phyloP scores from a whole-genome alignment of 2,797 vertebrate species.

The Mormyrops boulengeri region DNA sequence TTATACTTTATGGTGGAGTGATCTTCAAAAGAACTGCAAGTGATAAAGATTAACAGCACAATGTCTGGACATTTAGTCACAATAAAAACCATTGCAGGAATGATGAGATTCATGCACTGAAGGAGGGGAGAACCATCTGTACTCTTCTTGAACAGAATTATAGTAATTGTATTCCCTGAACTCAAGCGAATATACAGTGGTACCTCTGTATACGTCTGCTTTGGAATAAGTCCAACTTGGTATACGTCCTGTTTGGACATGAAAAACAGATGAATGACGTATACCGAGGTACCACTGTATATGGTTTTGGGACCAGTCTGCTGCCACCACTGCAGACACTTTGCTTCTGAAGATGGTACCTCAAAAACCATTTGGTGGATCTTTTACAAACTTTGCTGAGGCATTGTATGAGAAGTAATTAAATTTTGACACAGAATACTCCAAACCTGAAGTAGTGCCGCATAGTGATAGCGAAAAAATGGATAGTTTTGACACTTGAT shows the following conservation, averaged over 20 bases:
- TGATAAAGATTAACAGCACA: conserved; percentile 4
- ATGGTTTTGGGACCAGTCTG: background rate
- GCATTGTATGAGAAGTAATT: background rate
- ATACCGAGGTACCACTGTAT: background rate
- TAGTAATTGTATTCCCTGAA: background rate
- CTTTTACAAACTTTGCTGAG: background rate
- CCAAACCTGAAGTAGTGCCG: background rate
- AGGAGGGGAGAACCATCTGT: background rate
- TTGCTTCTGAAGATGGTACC: background rate
- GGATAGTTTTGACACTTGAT: background rate
- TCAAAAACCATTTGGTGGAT: background rate
- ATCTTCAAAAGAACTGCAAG: background rate
- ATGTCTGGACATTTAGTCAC: background rate
- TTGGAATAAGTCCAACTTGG: too few relatives aligned
- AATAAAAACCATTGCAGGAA: background rate
- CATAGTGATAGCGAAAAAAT: background rate
- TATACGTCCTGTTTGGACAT: too few relatives aligned
- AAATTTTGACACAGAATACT: background rate
- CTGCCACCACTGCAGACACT: background rate
- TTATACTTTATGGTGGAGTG: background rate
- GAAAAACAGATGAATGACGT: too few relatives aligned
- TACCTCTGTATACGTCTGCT: too few relatives aligned
- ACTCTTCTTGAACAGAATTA: background rate
- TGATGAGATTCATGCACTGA: background rate
- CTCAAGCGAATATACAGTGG: background rate